Evolutionary conservation across 2,113 vertebrate genomes (phyloP), one percentile per base, ranked within the genome.

Genomic region (Chrysemys picta): DNA sequence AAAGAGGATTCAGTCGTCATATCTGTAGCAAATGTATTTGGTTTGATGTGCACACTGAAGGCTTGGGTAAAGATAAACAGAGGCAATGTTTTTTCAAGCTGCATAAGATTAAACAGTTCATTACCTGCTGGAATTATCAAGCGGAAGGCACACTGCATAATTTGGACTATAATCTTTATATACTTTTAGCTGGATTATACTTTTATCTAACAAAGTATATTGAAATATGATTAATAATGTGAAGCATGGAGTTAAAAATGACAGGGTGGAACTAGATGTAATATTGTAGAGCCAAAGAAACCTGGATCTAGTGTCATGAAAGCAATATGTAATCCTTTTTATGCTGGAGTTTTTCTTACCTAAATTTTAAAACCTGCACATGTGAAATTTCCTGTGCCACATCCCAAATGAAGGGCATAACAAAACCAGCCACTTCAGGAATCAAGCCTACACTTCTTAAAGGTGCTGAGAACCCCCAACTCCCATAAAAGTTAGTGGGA

Each of bases 101-200:
- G 62, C 87, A 65, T 89, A 90, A 95, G 93, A 92, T 95, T 91
- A 91, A 95, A 88, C 89, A 92, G 84, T 94, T 96, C 93, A 94
- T 95, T 96, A 96, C 95, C 84, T 96, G 91, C 83, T 96, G 49
- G 94, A 96, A 93, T 97, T 96, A 91, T 95, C 91, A 93, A 89
- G 83, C 83, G 53, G 95, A 91, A 96, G 94, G 88, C 93, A 95
- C 89, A 90, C 79, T 89, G 89, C 84, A 69, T 93, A 82, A 82
- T 93, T 96, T 97, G 89, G 84, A 83, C 79, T 88, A 72, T 87
- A 95, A 97, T 85, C 82, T 97, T 95, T 91, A 21, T 82, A 76
- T 3, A 10, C 88, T 95, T 79, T 91, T 89, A 65, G 62, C 84
- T 91, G 90, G 84, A 89, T 87, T 95, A 82, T 56, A 19, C 57